Evolutionary conservation across 2,888 invertebrate species (phyloP).

Genomic region (Pantelozetes paolii): DNA sequence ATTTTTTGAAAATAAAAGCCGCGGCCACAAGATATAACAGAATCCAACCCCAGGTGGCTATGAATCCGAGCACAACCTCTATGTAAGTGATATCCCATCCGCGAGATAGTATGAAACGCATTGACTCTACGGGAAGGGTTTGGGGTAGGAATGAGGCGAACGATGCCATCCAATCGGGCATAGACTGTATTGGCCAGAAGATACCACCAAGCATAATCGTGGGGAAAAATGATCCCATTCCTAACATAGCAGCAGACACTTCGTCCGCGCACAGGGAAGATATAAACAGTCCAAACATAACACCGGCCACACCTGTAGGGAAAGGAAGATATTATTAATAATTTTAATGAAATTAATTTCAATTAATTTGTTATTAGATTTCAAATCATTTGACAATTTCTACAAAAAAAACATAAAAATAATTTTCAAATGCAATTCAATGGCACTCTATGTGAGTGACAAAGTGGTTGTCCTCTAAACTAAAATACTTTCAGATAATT

Average conservation of each 20-base stretch:
- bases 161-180: conserved; percentile 74
- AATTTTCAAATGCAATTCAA: no score
- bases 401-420: no score
- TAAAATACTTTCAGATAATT: no score
- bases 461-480: no score
- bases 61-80: conserved; percentile 69
- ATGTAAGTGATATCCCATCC: conserved; percentile 66
- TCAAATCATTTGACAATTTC: no score
- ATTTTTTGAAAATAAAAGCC: conserved; percentile 40
- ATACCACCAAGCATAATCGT: conserved; percentile 67
- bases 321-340: not conserved
- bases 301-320: conserved; percentile 39
- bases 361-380: no score
- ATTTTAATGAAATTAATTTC: not conserved
- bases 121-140: conserved; percentile 70
- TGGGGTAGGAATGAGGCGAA: conserved; percentile 70
- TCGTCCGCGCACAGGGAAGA: conserved; percentile 46
- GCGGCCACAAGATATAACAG: conserved; percentile 50
- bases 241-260: conserved; percentile 52
- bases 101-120: conserved; percentile 70
- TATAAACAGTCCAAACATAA: conserved; percentile 45
- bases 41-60: conserved; percentile 74
- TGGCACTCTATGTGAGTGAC: no score
- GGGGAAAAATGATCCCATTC: conserved; percentile 90
- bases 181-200: conserved; percentile 93